Evolutionary conservation across 2,113 vertebrate genomes (phyloP), one percentile per base, ranked within the genome.

Genomic region (Tachysurus vachellii): DNA sequence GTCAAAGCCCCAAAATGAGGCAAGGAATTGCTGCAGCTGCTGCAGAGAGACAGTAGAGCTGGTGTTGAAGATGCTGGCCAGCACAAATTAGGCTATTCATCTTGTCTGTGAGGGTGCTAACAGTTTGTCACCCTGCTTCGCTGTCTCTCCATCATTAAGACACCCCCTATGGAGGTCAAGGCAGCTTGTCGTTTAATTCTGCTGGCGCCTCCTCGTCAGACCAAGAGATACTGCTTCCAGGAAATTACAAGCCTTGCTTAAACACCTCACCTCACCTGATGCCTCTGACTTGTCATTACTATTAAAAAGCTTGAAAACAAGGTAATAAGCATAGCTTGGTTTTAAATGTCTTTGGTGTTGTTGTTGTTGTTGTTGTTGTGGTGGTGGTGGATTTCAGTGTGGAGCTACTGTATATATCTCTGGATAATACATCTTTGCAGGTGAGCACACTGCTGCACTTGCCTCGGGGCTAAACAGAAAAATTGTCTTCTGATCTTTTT

Each of bases 11-110:
- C 42, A 56, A 79, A 81, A 82, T 85, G 0, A 13, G 68, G 36
- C 61, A 87, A 2, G 42, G 68, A 85, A 86, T 86, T 76, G 85
- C 47, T 44, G 80, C 83, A 82, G 88, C 88, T 80, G 83, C 62
- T 76, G 66, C 53, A 31, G 73, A 53, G 56, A 23, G 61, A 75
- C 89, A 87, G 89, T 80, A 36, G 70, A 90, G 88, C 86, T 59
- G 59, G 77, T 66, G 77, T 83, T 80, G 86, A 87, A 54, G 70
- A 81, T 88, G 90, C 84, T 50, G 87, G 82, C 83, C 84, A 70
- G 89, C 70, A 83, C 62, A 91, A 92, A 95, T 90, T 92, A 92
- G 89, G 87, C 86, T 88, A 89, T 94, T 94, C 89, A 92, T 93
- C 92, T 92, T 82, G 3, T 76, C 91, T n/a, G 4, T 87, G 85